Evolutionary conservation across 2,888 invertebrate genomes (phyloP).

Genomic region (Thalpophila matura): DNA sequence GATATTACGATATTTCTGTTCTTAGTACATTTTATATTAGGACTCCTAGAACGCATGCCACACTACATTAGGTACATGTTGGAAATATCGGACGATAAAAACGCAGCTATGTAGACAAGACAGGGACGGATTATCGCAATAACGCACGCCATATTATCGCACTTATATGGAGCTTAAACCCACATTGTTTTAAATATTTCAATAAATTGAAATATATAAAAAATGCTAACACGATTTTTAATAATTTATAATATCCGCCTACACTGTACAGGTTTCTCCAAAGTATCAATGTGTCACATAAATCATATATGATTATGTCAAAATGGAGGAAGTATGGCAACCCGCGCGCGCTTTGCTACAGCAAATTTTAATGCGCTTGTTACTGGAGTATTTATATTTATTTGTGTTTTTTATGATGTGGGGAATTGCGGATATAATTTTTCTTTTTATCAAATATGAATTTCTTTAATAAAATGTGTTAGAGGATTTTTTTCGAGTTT

Average conservation of each 20-base stretch:
- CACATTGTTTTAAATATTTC: neutral
- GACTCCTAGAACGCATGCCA: no score
- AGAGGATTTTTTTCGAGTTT: no score
- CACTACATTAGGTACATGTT: no score
- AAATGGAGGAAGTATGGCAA: constrained; percentile 37
- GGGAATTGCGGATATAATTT: neutral
- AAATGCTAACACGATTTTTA: constrained; percentile 19
- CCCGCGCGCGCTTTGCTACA: constrained; percentile 14
- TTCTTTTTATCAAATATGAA: neutral
- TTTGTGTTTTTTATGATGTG: constrained; percentile 18
- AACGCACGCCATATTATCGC: no score
- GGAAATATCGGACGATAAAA: no score
- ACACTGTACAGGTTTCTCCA: constrained; percentile 22
- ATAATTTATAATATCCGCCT: constrained; percentile 41
- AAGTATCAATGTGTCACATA: constrained; percentile 55
- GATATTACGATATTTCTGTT: no score
- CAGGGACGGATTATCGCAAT: no score
- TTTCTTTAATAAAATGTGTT: constrained; percentile 1
- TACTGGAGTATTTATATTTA: constrained; percentile 33
- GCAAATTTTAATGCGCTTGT: constrained; percentile 17
- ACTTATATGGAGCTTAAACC: no score
- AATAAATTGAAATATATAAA: constrained; percentile 15
- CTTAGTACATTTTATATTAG: no score
- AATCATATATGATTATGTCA: constrained; percentile 51
- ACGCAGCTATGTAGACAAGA: no score